A percentile compares a stretch with the other conserved stretches of the same genome.
Conservation (phyloP, 2,797 vertebrate species). For the Glyptemys insculpta region DNA sequence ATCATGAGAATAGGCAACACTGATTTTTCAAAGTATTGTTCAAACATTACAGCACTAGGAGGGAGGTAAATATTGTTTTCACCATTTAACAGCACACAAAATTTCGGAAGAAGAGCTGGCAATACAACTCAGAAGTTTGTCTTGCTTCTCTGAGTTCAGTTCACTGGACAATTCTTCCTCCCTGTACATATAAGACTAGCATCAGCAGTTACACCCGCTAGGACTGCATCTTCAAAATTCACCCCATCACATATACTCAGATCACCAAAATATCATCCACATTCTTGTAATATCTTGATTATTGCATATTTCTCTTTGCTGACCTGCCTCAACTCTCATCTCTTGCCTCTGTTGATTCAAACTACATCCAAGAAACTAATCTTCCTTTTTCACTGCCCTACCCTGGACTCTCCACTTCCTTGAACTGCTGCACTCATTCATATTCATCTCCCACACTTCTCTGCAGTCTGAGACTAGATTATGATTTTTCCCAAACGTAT, state of each 20-base stretch:
- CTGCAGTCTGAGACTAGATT: too few relatives aligned
- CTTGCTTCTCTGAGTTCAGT: neutral
- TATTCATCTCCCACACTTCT: neutral
- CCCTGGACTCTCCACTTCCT: neutral
- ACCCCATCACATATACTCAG: neutral
- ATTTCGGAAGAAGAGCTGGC: constrained; percentile 16
- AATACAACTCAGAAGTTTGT: neutral
- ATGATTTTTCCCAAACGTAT: too few relatives aligned
- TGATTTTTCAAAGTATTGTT: neutral
- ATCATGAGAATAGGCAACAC: neutral
- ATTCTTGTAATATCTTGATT: neutral
- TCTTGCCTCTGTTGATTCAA: neutral
- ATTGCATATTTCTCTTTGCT: neutral
- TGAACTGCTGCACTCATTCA: neutral
- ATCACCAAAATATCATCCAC: neutral
- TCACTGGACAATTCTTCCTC: neutral
- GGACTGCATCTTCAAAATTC: neutral
- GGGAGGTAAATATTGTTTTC: neutral
- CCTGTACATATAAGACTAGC: neutral
- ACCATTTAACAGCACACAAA: neutral
- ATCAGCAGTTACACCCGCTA: neutral
- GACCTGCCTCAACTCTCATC: neutral
- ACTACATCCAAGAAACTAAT: neutral
- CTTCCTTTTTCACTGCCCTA: neutral
- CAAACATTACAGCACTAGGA: neutral